Conservation (phyloP, 2,888 invertebrate genomes). For the Drosophila fulvimacula region DNA sequence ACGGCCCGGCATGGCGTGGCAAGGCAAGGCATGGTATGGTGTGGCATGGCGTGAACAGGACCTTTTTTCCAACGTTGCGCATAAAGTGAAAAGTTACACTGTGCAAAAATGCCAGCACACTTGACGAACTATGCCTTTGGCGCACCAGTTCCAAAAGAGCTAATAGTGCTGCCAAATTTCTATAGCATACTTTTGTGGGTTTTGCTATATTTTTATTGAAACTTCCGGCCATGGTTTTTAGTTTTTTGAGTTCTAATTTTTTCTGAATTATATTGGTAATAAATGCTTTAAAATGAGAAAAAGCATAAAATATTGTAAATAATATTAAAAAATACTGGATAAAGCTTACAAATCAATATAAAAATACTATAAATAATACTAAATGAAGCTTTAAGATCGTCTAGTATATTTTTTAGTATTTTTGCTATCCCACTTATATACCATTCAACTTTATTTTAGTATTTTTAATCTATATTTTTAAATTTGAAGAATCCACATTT, state of each 20-base stretch:
- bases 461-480: not conserved
- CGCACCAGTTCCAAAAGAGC: not conserved
- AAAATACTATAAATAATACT: too few species aligned
- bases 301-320: not conserved
- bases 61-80: conserved; percentile 55
- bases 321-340: too few species aligned
- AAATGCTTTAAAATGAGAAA: not conserved
- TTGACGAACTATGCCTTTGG: conserved; percentile 32
- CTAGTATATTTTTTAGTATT: not conserved
- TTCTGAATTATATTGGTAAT: not conserved
- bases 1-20: conserved; percentile 58
- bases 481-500: not conserved
- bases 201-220: not conserved
- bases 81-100: conserved; percentile 72
- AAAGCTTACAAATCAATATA: too few species aligned
- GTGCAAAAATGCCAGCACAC: conserved; percentile 39
- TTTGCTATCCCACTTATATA: not conserved
- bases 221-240: not conserved
- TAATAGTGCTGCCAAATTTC: conserved; percentile 11
- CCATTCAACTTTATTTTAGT: not conserved
- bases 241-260: not conserved
- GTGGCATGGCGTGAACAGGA: conserved; percentile 73
- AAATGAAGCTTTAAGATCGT: too few species aligned
- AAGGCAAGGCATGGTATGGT: conserved; percentile 21
- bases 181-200: conserved; percentile 41